A percentile compares a stretch with the other conserved stretches of the same genome.
These are phyloP conservation scores for Drosophila busckii DNA, from an alignment of 1,140 invertebrate species.

Conservation along the genomic window DNA sequence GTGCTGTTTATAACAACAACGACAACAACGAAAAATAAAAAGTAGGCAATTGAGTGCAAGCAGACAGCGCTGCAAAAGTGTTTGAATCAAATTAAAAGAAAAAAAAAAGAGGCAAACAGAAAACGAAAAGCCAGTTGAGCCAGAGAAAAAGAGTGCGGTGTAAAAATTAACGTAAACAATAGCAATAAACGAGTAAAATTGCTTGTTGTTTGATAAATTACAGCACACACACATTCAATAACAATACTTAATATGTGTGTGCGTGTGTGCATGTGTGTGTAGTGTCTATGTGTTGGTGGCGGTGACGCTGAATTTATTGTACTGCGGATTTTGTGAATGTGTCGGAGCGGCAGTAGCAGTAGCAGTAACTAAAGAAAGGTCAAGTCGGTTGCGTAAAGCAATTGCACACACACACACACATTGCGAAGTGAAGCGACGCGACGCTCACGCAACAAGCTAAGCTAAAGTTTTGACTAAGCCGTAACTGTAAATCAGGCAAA, in stretches of 20 bases:
- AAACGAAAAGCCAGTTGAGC: conserved; percentile 27
- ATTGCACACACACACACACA: conserved; percentile 4
- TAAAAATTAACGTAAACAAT: conserved; percentile 46
- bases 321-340: conserved; percentile 7
- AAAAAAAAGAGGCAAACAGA: conserved; percentile 22
- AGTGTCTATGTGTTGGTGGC: conserved; percentile 8
- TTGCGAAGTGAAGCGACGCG: no score
- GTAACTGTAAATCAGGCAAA: conserved; percentile 55
- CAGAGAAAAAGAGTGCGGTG: conserved; percentile 48
- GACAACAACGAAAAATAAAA: conserved; percentile 24
- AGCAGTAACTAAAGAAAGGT: conserved; percentile 53
- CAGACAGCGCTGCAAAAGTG: conserved; percentile 20
- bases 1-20: conserved; percentile 49
- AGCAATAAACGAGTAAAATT: conserved; percentile 44
- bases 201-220: conserved; percentile 47
- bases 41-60: conserved; percentile 18
- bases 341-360: conserved; percentile 16
- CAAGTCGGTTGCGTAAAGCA: conserved; percentile 58
- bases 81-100: conserved; percentile 38
- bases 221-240: conserved; percentile 5
- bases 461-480: neutral
- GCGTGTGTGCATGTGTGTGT: neutral
- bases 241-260: conserved; percentile 1
- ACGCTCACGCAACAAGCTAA: neutral
- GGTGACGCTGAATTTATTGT: conserved; percentile 37